These are phyloP conservation scores for Artibeus lituratus DNA, from an alignment of 2,797 vertebrate species.

Conservation along the genomic window DNA sequence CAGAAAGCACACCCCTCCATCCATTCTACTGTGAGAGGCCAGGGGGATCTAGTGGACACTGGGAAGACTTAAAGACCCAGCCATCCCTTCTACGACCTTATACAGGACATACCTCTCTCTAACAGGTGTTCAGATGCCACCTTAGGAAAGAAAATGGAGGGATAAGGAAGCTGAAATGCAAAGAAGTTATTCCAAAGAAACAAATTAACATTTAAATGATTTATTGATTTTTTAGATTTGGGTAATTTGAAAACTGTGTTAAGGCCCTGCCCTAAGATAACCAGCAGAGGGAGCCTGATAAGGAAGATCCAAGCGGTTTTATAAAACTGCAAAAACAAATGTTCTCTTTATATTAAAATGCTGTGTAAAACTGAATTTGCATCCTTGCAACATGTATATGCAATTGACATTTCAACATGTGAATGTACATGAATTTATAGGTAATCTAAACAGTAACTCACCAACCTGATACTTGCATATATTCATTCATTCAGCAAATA, in stretches of 20 bases:
- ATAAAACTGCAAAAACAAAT: not conserved
- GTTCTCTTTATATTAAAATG: slow-evolving; percentile 17
- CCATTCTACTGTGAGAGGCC: not conserved
- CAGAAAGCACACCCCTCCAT: not conserved
- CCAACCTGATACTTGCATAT: not conserved
- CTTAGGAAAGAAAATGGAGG: not conserved
- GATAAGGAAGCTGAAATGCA: not conserved
- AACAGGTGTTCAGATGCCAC: not conserved
- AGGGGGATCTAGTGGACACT: not conserved
- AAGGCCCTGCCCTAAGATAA: not conserved
- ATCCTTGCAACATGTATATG: not conserved
- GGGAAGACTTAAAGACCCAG: not conserved
- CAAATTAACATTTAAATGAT: not conserved
- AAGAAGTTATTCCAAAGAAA: not conserved
- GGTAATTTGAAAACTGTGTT: not conserved
- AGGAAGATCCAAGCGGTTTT: not conserved
- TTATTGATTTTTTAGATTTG: not conserved
- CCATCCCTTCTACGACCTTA: not conserved
- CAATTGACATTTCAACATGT: not conserved
- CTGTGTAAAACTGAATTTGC: not conserved
- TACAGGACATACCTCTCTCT: not conserved
- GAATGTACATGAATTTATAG: not conserved
- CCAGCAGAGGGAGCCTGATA: not conserved
- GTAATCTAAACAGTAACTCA: too few species aligned
- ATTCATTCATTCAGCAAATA: not conserved